Conservation (phyloP, 2,113 vertebrate species). For the Heptranchias perlo region DNA sequence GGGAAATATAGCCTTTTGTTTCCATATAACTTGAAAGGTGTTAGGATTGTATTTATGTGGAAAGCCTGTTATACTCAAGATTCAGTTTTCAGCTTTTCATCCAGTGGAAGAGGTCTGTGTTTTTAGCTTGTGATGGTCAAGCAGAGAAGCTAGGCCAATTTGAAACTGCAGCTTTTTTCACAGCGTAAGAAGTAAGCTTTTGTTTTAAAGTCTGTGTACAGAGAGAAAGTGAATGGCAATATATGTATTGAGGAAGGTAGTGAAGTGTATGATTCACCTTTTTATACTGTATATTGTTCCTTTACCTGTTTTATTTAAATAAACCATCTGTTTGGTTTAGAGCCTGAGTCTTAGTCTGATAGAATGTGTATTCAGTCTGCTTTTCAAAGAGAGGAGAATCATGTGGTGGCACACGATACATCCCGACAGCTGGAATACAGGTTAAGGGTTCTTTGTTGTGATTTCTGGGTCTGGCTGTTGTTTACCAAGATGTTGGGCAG, state of each 20-base stretch:
- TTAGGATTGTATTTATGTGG: not conserved
- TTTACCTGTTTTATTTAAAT: not conserved
- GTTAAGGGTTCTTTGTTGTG: not conserved
- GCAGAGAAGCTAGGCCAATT: not conserved
- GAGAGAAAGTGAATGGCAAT: not conserved
- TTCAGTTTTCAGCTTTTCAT: not conserved
- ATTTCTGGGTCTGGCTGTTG: not conserved
- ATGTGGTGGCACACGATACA: not conserved
- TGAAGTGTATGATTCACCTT: not conserved
- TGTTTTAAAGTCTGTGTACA: not conserved
- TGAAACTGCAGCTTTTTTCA: not conserved
- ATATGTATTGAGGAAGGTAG: not conserved
- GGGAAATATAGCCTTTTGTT: not conserved
- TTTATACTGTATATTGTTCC: not conserved
- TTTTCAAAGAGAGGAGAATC: not conserved
- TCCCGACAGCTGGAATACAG: not conserved
- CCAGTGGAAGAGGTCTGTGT: not conserved
- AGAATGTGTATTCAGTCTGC: not conserved
- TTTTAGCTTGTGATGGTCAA: not conserved
- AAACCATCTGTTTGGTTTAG: not conserved
- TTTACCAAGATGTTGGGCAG: not conserved
- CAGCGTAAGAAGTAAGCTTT: not conserved
- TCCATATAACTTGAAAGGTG: not conserved
- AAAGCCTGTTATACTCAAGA: not conserved
- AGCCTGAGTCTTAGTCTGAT: not conserved